Evolutionary conservation across 2,113 vertebrate genomes (phyloP), one percentile per base, ranked within the genome.

Genomic region (Nymphicus hollandicus): DNA sequence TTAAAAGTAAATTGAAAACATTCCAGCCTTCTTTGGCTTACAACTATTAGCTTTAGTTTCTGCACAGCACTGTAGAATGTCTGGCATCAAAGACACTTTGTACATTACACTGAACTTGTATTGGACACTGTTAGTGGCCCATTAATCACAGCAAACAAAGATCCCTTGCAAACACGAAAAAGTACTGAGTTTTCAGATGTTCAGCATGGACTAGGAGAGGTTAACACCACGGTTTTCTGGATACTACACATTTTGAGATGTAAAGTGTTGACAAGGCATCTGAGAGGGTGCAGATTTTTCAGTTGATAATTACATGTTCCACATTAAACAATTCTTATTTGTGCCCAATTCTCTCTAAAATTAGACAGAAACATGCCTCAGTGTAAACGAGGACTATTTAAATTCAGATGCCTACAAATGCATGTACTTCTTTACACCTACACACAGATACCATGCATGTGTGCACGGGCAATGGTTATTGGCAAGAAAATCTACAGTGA

Each of bases 1-100:
- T 96, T 91, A 72, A 96, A 93, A 96, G 83, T 70, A 97, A 96
- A 97, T 97, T 96, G 96, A 97, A 97, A 96, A 96, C 95, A 96
- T 96, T 97, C 93, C 96, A 88, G 86, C 65, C 65, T 88, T 95
- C 80, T 94, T 84, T 87, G 91, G 81, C 92, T 92, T 77, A 94
- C 5, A 5, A 66, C 81, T 96, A 85, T 96, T 94, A 96, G 88
- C 83, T 95, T 93, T 95, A 88, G 83, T 96, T 97, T 94, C 88
- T 96, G 91, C 93, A 91, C 88, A 92, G 96, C 73, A 20, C 88
- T 96, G 91, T 89, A 95, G 92, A 95, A 95, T 80, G 91, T 96
- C 96, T 96, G 96, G 95, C 95, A 96, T 96, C 96, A 96, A 96
- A 97, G 95, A 68, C 93, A 96, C 95, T 95, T 95, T 92, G 92